Evolutionary conservation across 2,797 vertebrate species (phyloP), one percentile per base, ranked within the genome.

Genomic region (Chiropotes sagulatus): DNA sequence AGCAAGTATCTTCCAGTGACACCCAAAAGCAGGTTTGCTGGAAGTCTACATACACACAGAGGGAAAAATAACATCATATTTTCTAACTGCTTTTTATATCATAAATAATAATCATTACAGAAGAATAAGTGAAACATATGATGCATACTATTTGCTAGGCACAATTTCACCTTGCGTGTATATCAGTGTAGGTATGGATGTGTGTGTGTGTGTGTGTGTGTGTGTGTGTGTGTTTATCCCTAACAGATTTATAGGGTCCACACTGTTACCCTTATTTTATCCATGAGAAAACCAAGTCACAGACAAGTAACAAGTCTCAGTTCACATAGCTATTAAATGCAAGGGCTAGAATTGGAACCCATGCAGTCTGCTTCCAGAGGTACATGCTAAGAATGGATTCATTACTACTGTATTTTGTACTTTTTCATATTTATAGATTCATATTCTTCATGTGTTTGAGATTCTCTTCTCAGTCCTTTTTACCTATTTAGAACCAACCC

Each of bases 401-500:
- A 24, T 64, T 24, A 14, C 39, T 70, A 9, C 39, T 61, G 5
- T 76, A 30, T 12, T 76, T 73, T 46, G 36, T 87, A n/a, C 52
- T 90, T 90, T 81, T 89, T 85, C 9, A 15, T 80, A 46, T 86
- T 84, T 94, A 82, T 52, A 33, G 15, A 44, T 88, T 76, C 82
- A 95, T 86, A 26, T 75, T 82, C 85, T 93, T 75, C 88, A 20
- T 61, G 50, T 17, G 44, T 97, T 76, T 93, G 36, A 61, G 57
- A 87, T 54, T 84, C 76, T 92, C 30, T 75, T 85, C 81, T 93
- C 30, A 48, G 44, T 50, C 26, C 30, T 52, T 88, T 88, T 54
- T 46, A 67, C 12, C 9, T 54, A 93, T 86, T 90, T 83, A 95
- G 61, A 96, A 80, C 39, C 61, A 93, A 1, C 90, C 85, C 13